Base-by-base conservation (phyloP, 2,888 invertebrate species). In the Pachycephus smyrnensis region DNA sequence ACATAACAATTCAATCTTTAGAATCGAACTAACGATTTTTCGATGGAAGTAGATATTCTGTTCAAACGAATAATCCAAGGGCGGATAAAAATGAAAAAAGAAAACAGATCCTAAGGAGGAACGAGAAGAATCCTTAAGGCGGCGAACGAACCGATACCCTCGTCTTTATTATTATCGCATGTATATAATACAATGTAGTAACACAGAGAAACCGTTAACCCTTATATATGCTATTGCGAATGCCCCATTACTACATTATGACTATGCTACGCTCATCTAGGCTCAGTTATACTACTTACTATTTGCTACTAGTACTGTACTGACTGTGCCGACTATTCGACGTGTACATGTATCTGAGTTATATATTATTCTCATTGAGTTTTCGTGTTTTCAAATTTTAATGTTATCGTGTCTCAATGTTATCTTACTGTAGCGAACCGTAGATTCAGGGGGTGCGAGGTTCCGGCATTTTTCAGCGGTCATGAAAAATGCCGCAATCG, bases 311-410 rank as follows among this genome's bases (percentile, higher is more conserved):
- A 55, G 23, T 55, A 55, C 55, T 55, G 23, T 55, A 55, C 55
- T 23, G 55, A 55, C 55, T 23, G 55, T 55, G 23, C 55, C 55
- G 55, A 55, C 15, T 55, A 55, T 55, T 55, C 55, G 23, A 55
- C 55, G 55, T 55, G 9, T 55, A 55, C 23, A 55, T 55, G 35
- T 37, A 40, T 40, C 37, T 37, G 31, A n/a, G 73, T 12, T 23
- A 36, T 12, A 36, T 23, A 36, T 33, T 33, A 73, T 33, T 75
- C 55, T n/a, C 75, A 6, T 75, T 12, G 37, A 12, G 75, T 75
- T 75, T 55, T 36, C 33, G 76, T 76, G 75, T 75, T 55, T 23
- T 55, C 9, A 55, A 55, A 55, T 23, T 55, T 9, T 23, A 23
- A 6, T 9, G 23, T 55, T 55, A 55, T 55, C 55, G 9, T 23